Evolutionary conservation across 2,113 vertebrate species (phyloP).

Genomic region (Lophius piscatorius): DNA sequence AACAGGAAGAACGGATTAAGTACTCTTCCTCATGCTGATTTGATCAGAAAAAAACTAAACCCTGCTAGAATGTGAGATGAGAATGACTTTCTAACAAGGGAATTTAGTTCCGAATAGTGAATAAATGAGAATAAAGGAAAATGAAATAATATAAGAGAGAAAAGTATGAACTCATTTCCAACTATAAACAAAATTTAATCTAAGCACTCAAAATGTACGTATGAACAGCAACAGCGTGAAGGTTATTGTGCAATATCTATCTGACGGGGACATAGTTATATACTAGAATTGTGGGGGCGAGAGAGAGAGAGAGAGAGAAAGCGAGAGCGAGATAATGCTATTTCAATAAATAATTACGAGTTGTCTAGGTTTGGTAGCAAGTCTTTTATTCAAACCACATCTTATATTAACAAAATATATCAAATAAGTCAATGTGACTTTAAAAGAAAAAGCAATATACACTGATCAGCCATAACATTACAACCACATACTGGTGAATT

Average conservation of each 20-base stretch:
- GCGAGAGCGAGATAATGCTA: no score
- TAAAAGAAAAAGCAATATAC: neutral
- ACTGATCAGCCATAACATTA: no score
- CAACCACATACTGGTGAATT: no score
- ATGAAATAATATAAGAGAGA: neutral
- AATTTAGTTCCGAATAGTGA: neutral
- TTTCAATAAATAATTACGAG: no score
- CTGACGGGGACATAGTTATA: no score
- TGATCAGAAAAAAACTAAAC: constrained; percentile 58
- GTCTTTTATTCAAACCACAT: constrained; percentile 19
- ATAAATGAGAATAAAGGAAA: neutral
- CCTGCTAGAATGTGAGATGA: constrained; percentile 1
- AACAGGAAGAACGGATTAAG: constrained; percentile 68
- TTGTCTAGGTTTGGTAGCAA: neutral
- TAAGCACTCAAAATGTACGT: no score
- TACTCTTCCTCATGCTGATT: constrained; percentile 63
- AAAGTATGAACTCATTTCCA: no score
- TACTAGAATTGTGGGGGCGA: no score
- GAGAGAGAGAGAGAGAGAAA: no score
- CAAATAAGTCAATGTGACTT: constrained; percentile 38
- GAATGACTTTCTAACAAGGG: neutral
- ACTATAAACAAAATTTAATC: no score
- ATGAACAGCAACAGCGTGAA: no score
- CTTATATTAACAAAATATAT: constrained; percentile 2
- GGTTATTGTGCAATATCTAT: no score